Percentiles rank a stretch among this genome's conserved stretches.
These are phyloP conservation scores for Varanus komodoensis DNA, from an alignment of 2,113 vertebrate genomes.

Conservation along the genomic window DNA sequence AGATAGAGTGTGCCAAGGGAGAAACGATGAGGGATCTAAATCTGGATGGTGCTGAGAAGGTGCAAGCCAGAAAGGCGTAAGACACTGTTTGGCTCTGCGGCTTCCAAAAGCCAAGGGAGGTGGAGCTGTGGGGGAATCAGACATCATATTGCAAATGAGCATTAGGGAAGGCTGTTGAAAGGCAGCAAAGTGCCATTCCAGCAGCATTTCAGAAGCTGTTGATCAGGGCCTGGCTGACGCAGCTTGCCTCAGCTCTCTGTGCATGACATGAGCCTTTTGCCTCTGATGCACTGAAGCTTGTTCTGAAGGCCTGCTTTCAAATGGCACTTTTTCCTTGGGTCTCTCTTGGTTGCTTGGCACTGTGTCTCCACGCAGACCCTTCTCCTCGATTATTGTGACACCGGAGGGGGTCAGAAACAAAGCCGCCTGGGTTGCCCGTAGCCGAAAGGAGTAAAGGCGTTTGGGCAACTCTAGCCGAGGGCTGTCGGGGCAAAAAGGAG, in stretches of 20 bases:
- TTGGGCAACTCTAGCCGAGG: neutral
- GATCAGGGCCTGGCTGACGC: too few species aligned
- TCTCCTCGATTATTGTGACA: neutral
- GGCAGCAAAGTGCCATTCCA: neutral
- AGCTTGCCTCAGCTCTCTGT: neutral
- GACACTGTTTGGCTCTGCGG: neutral
- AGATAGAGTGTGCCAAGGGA: neutral
- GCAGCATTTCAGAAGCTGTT: neutral
- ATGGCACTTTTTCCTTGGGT: neutral
- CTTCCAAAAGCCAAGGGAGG: accelerated
- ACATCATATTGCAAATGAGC: accelerated
- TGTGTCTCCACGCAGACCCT: too few species aligned
- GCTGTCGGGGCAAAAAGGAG: neutral
- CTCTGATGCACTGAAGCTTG: too few species aligned
- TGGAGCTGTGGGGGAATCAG: accelerated
- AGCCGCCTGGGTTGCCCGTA: neutral
- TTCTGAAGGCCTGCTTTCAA: neutral
- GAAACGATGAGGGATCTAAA: neutral
- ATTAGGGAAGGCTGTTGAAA: neutral
- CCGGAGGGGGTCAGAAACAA: neutral
- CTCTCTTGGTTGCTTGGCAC: too few species aligned
- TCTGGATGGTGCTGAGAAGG: neutral
- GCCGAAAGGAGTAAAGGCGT: too few species aligned
- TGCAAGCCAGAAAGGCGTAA: neutral
- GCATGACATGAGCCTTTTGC: neutral